Percentiles rank a stretch among this genome's conserved stretches.
These are phyloP conservation scores for Caenorhabditis sp. DNA, from an alignment of 2,888 invertebrate species.

Conservation along the genomic window DNA sequence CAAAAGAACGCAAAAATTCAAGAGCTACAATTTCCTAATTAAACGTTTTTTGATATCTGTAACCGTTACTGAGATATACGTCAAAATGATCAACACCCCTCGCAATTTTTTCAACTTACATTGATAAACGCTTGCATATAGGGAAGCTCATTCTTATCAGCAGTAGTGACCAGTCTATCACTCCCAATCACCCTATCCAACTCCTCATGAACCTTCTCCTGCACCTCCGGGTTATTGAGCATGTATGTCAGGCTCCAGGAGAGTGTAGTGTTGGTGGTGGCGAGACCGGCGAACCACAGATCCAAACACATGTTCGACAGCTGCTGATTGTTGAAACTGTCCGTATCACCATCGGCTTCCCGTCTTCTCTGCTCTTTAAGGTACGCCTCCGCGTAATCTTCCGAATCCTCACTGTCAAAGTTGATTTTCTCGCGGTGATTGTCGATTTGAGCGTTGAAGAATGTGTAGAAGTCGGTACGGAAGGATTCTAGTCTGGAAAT, in stretches of 20 bases:
- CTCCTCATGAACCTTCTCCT: constrained; percentile 63
- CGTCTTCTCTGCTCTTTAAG: constrained; percentile 59
- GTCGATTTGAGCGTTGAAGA: constrained; percentile 59
- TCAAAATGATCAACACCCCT: no score
- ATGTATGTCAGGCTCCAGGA: constrained; percentile 43
- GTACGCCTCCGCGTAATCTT: constrained; percentile 65
- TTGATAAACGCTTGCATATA: constrained; percentile 68
- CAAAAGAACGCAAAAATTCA: no score
- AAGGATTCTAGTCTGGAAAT: constrained; percentile 34
- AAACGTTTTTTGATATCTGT: no score
- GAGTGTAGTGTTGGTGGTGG: constrained; percentile 50
- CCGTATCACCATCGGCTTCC: constrained; percentile 40
- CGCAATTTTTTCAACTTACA: no score
- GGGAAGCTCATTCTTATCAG: constrained; percentile 61
- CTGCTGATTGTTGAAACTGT: constrained; percentile 50
- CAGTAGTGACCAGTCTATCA: constrained; percentile 62
- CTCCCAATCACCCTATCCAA: constrained; percentile 65
- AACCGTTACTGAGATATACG: no score
- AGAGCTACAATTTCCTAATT: no score
- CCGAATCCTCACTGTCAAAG: constrained; percentile 26
- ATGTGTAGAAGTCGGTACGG: constrained; percentile 54
- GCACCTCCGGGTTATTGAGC: constrained; percentile 39
- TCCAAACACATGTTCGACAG: constrained; percentile 53
- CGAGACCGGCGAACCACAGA: constrained; percentile 51
- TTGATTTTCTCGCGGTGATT: constrained; percentile 48